Percentiles rank a stretch among this genome's conserved stretches.
These are phyloP conservation scores for Engraulis encrasicolus DNA, from an alignment of 2,113 vertebrate genomes.

Conservation along the genomic window DNA sequence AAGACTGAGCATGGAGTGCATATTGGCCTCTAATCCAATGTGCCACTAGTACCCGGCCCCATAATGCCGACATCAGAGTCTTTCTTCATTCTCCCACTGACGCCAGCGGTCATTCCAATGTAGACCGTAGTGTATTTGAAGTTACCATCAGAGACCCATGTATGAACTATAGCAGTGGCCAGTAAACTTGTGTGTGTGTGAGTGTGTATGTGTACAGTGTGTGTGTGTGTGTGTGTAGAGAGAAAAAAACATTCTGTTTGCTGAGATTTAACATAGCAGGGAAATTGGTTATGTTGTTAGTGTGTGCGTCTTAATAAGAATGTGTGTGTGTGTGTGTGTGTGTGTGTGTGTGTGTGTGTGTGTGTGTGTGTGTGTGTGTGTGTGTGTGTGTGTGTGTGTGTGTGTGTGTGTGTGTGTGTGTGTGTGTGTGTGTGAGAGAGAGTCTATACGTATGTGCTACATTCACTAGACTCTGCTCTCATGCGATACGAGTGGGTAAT, in stretches of 20 bases:
- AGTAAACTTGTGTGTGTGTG: neutral
- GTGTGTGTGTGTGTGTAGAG: neutral
- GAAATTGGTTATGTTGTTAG: neutral
- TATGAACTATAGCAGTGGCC: neutral
- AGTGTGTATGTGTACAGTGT: neutral
- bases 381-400: neutral
- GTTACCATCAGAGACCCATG: neutral
- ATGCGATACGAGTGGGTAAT: conserved; percentile 49
- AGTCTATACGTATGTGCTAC: neutral
- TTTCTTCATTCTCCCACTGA: neutral
- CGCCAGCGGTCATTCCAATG: neutral
- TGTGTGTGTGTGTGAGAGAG: no score
- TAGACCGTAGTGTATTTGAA: neutral
- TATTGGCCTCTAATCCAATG: neutral
- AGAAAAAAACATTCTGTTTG: neutral
- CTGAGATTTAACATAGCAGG: neutral
- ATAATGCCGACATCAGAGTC: neutral
- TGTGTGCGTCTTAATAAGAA: neutral
- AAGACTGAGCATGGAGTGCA: no score
- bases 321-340: neutral
- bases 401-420: neutral
- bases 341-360: neutral
- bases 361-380: neutral
- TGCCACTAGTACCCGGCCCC: neutral
- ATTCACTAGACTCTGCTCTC: conserved; percentile 29